Evolutionary conservation across 2,113 vertebrate species (phyloP).

Genomic region (Ophthalmolycus amberensis): DNA sequence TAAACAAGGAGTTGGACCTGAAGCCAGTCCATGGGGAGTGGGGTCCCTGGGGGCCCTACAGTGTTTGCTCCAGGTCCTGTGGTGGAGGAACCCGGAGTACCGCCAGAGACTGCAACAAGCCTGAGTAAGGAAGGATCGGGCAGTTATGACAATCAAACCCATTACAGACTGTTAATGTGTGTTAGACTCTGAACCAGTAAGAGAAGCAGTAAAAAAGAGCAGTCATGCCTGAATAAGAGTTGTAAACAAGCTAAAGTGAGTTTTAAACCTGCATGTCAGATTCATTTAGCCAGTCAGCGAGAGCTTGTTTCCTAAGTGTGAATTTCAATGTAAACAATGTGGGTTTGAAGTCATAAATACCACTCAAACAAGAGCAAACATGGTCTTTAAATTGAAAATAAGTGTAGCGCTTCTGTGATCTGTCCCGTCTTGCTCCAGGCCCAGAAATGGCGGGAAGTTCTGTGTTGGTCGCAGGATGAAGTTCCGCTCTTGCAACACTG

Average conservation of each 20-base stretch:
- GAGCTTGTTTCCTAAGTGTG: slow-evolving; percentile 1
- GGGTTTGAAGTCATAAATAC: slow-evolving; percentile 11
- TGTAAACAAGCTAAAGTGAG: slow-evolving; percentile 24
- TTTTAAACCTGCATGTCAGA: background rate
- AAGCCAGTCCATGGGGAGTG: slow-evolving; percentile 93
- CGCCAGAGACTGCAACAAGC: slow-evolving; percentile 91
- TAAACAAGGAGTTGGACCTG: slow-evolving; percentile 90
- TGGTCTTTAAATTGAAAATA: background rate
- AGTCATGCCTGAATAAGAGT: background rate
- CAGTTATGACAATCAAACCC: background rate
- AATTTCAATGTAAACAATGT: background rate
- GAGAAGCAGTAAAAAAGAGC: background rate
- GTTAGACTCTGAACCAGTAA: background rate
- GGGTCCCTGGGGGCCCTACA: slow-evolving; percentile 95
- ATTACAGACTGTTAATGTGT: background rate
- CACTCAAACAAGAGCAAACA: slow-evolving; percentile 10
- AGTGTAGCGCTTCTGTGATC: background rate
- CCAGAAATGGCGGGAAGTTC: slow-evolving; percentile 93
- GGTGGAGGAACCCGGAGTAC: slow-evolving; percentile 94
- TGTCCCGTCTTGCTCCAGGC: slow-evolving; percentile 76
- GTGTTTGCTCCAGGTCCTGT: slow-evolving; percentile 92
- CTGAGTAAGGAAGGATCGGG: slow-evolving; percentile 87
- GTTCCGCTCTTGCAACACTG: slow-evolving; percentile 96
- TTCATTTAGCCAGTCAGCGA: background rate
- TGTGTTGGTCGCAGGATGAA: slow-evolving; percentile 97